Conservation (phyloP, 2,797 vertebrate genomes). For the Uromys caudimaculatus region DNA sequence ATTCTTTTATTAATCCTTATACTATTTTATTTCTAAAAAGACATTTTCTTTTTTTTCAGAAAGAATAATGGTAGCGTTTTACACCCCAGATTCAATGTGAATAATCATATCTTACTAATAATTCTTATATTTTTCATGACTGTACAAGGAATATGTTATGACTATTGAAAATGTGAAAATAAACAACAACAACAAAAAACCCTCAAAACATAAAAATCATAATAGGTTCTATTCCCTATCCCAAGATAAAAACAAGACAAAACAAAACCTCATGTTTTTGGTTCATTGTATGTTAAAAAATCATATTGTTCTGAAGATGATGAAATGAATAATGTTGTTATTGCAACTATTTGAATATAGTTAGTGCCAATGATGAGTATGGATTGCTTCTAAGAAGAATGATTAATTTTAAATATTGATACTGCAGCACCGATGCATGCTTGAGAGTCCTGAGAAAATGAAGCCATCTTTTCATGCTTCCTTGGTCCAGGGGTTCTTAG, state of each 20-base stretch:
- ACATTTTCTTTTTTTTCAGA: slow-evolving; percentile 60
- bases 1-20: slow-evolving; percentile 35
- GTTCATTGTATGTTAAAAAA: not conserved
- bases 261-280: not conserved
- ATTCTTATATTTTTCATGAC: slow-evolving; percentile 29
- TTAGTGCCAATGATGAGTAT: slow-evolving; percentile 7
- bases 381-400: not conserved
- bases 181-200: not conserved
- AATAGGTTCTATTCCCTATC: not conserved
- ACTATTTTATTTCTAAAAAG: slow-evolving; percentile 58
- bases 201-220: not conserved
- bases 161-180: not conserved
- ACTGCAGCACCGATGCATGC: not conserved
- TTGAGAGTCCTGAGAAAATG: slow-evolving; percentile 18
- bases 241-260: slow-evolving; percentile 1
- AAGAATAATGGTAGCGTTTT: slow-evolving; percentile 45
- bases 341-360: not conserved
- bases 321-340: not conserved
- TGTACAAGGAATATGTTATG: slow-evolving; percentile 43
- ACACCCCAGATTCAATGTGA: slow-evolving; percentile 15
- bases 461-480: not conserved
- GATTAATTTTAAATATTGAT: not conserved
- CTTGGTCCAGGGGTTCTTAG: not conserved
- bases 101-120: slow-evolving; percentile 45
- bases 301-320: not conserved